These are phyloP conservation scores for Agrotis exclamationis DNA, from an alignment of 2,888 invertebrate genomes.

Conservation along the genomic window DNA sequence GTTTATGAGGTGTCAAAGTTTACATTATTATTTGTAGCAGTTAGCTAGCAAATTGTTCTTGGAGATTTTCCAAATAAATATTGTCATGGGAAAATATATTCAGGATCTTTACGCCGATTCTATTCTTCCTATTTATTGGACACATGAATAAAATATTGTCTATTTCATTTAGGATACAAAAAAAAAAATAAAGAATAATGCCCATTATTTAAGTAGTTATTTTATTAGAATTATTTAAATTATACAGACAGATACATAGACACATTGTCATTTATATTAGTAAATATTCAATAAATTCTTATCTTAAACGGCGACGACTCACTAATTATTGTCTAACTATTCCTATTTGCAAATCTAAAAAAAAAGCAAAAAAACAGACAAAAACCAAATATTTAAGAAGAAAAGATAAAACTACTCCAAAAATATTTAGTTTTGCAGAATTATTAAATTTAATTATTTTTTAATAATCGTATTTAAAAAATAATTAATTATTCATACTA, in stretches of 20 bases:
- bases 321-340: slow-evolving; percentile 12
- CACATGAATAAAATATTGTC: too few species aligned
- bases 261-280: neutral
- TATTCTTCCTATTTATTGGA: too few species aligned
- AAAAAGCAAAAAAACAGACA: slow-evolving; percentile 7
- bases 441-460: slow-evolving; percentile 52
- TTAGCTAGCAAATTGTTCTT: neutral
- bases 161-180: neutral
- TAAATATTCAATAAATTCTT: neutral
- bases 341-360: slow-evolving; percentile 33
- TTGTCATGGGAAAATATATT: too few species aligned
- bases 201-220: neutral
- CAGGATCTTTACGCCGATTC: too few species aligned
- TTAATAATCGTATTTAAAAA: slow-evolving; percentile 55
- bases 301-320: neutral
- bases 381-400: slow-evolving; percentile 8
- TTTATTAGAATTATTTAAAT: neutral
- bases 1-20: slow-evolving; percentile 1
- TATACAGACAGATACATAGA: too few species aligned
- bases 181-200: neutral
- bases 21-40: slow-evolving; percentile 16
- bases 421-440: slow-evolving; percentile 39
- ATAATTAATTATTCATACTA: slow-evolving; percentile 63
- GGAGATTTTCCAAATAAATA: neutral
- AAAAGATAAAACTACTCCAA: slow-evolving; percentile 35